Evolutionary conservation across 2,888 invertebrate genomes (phyloP).

Genomic region (Anarsia innoxiella): DNA sequence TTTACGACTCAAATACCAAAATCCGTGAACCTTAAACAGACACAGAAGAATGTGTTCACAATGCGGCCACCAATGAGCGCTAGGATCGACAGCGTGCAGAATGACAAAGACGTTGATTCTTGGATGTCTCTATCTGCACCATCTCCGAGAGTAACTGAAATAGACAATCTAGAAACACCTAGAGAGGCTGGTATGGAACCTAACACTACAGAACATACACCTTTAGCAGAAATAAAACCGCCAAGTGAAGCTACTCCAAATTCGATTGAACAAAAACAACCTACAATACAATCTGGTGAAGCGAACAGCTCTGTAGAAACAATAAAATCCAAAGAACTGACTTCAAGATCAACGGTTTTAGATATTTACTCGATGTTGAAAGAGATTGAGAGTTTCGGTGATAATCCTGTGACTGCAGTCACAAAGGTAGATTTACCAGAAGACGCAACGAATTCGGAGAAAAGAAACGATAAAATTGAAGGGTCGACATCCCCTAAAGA

Average conservation of each 20-base stretch:
- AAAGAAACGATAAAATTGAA: too few relatives aligned
- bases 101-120: conserved; percentile 66
- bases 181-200: too few relatives aligned
- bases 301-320: conserved; percentile 17
- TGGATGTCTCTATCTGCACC: conserved; percentile 67
- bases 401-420: conserved; percentile 48
- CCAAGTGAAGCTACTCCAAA: not conserved
- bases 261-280: not conserved
- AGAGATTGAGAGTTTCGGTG: conserved; percentile 66
- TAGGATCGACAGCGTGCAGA: conserved; percentile 55
- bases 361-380: conserved; percentile 71
- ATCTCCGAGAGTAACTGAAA: conserved; percentile 45
- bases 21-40: conserved; percentile 32
- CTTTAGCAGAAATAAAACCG: conserved; percentile 12
- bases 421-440: conserved; percentile 26
- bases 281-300: conserved; percentile 5
- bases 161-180: conserved; percentile 31
- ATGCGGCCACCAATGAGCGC: conserved; percentile 49
- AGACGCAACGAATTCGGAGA: conserved; percentile 26
- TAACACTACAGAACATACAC: conserved; percentile 18
- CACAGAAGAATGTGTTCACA: conserved; percentile 44
- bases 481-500: conserved; percentile 51
- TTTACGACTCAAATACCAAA: conserved; percentile 26
- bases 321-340: conserved; percentile 38
- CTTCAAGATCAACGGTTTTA: conserved; percentile 53